A percentile compares a stretch with the other conserved stretches of the same genome.
Conservation (phyloP, 2,888 invertebrate species). For the Drosophila eohydei region DNA sequence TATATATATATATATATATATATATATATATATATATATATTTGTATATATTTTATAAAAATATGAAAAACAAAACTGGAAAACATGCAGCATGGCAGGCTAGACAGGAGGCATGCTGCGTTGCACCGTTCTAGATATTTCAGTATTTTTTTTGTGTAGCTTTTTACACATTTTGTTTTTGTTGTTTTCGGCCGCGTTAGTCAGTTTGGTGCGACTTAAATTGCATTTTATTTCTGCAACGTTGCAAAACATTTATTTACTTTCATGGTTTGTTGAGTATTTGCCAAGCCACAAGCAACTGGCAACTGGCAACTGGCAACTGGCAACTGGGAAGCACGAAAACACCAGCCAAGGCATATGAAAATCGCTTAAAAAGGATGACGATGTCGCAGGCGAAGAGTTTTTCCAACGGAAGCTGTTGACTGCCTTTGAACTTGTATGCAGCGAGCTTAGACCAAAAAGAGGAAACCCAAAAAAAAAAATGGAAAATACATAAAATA, state of each 20-base stretch:
- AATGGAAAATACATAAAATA: conserved; percentile 11
- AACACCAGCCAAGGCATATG: conserved; percentile 20
- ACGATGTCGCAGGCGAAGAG: conserved; percentile 39
- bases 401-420: conserved; percentile 57
- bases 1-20: not conserved
- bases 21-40: not conserved
- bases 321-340: conserved; percentile 12
- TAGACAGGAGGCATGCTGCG: conserved; percentile 43
- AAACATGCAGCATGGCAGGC: conserved; percentile 39
- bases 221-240: conserved; percentile 81
- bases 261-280: conserved; percentile 82
- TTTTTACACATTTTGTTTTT: conserved; percentile 60
- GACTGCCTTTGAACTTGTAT: conserved; percentile 69
- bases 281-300: conserved; percentile 77
- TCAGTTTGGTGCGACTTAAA: conserved; percentile 75
- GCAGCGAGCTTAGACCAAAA: conserved; percentile 59
- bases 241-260: conserved; percentile 81
- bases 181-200: conserved; percentile 52
- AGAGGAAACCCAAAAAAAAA: conserved; percentile 9
- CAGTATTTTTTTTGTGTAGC: conserved; percentile 26
- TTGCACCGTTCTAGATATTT: conserved; percentile 57
- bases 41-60: conserved; percentile 9
- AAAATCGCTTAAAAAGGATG: conserved; percentile 57
- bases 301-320: conserved; percentile 35
- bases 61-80: conserved; percentile 36